Conservation (phyloP, 2,888 invertebrate species). For the Papilio elwesi region DNA sequence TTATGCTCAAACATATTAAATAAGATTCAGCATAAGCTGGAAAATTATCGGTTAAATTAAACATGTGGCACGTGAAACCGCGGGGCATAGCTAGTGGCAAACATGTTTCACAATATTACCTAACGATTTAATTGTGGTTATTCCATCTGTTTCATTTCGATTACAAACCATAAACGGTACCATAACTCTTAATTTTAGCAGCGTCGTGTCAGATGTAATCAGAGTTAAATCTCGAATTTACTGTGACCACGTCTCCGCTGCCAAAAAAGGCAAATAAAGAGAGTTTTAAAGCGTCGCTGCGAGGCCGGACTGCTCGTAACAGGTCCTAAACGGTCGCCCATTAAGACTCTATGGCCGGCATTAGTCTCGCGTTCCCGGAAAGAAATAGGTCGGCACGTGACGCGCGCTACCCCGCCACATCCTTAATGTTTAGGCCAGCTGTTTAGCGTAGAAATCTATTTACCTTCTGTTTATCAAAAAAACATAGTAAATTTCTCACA, state of each 20-base stretch:
- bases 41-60: no score
- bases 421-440: constrained; percentile 42
- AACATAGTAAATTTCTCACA: no score
- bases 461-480: background rate
- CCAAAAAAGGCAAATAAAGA: constrained; percentile 42
- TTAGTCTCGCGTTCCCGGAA: constrained; percentile 53
- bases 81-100: background rate
- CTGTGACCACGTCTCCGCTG: constrained; percentile 26
- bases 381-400: constrained; percentile 54
- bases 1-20: no score
- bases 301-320: constrained; percentile 43
- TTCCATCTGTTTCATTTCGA: constrained; percentile 9
- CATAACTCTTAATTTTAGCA: constrained; percentile 21
- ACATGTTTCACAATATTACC: background rate
- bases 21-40: no score
- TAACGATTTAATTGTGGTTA: background rate
- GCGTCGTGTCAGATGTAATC: constrained; percentile 26
- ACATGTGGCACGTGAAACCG: no score
- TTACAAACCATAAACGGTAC: constrained; percentile 20
- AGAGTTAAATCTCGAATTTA: constrained; percentile 30
- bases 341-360: constrained; percentile 56
- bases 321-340: constrained; percentile 55
- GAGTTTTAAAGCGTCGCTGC: constrained; percentile 46
- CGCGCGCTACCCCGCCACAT: constrained; percentile 36
- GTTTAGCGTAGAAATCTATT: background rate